Conservation (phyloP, 2,888 invertebrate species). For the Leptinotarsa tumamoca region DNA sequence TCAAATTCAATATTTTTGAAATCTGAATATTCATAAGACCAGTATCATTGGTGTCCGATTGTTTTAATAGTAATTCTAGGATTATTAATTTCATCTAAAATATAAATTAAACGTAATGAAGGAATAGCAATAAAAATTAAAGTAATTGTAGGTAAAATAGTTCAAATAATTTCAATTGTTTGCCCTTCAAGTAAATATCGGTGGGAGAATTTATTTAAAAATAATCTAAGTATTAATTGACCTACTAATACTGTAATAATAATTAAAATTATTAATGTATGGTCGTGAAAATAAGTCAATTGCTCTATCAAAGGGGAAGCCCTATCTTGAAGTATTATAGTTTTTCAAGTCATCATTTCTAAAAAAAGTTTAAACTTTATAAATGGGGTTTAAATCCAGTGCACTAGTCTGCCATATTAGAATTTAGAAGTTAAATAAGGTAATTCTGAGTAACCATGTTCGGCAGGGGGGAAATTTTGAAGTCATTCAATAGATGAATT, state of each 20-base stretch:
- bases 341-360: conserved; percentile 73
- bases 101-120: conserved; percentile 72
- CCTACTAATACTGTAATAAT: conserved; percentile 73
- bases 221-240: conserved; percentile 70
- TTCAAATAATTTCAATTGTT: conserved; percentile 76
- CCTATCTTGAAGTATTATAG: conserved; percentile 72
- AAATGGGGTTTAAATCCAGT: conserved; percentile 77
- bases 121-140: conserved; percentile 75
- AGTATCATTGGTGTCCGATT: conserved; percentile 71
- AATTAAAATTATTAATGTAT: conserved; percentile 72
- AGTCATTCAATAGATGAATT: conserved; percentile 74
- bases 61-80: conserved; percentile 72
- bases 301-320: conserved; percentile 76
- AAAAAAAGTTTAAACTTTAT: conserved; percentile 75
- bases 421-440: conserved; percentile 72
- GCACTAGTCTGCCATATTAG: conserved; percentile 75
- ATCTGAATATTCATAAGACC: conserved; percentile 74
- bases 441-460: conserved; percentile 73
- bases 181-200: conserved; percentile 72
- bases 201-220: conserved; percentile 72
- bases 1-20: conserved; percentile 72
- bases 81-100: conserved; percentile 74
- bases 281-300: conserved; percentile 75
- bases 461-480: conserved; percentile 70
- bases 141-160: conserved; percentile 72